phyloP scores from a whole-genome alignment of 2,113 vertebrate species.

The Crypturellus undulatus region DNA sequence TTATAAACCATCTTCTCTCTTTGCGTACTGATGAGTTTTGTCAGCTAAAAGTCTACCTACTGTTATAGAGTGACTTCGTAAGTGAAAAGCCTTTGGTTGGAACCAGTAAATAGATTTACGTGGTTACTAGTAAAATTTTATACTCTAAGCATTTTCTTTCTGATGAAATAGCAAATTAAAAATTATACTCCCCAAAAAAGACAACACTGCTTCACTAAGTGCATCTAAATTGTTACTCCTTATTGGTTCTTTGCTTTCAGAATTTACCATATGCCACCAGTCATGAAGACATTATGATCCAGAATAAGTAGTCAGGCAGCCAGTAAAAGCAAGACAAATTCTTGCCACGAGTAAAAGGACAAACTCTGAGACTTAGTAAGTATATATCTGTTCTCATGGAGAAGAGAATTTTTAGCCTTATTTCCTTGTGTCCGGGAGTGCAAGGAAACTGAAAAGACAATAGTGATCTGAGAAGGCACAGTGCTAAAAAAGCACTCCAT shows the following conservation, averaged over 20 bases:
- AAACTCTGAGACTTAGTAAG: neutral
- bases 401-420: no score
- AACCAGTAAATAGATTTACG: neutral
- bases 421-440: no score
- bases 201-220: neutral
- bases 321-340: neutral
- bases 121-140: neutral
- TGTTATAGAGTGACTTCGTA: neutral
- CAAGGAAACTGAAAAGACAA: no score
- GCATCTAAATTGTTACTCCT: neutral
- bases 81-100: neutral
- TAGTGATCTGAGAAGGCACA: no score
- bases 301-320: neutral
- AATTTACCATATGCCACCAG: neutral
- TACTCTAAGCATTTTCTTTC: neutral
- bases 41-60: slow-evolving; percentile 7
- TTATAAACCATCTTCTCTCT: slow-evolving; percentile 9
- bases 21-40: slow-evolving; percentile 1
- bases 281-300: neutral
- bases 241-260: neutral
- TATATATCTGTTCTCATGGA: neutral
- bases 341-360: neutral
- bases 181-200: neutral
- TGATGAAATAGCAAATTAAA: neutral
- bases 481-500: no score